Evolutionary conservation across 2,113 vertebrate species (phyloP), one percentile per base, ranked within the genome.

Genomic region (Micronycteris hirsuta): DNA sequence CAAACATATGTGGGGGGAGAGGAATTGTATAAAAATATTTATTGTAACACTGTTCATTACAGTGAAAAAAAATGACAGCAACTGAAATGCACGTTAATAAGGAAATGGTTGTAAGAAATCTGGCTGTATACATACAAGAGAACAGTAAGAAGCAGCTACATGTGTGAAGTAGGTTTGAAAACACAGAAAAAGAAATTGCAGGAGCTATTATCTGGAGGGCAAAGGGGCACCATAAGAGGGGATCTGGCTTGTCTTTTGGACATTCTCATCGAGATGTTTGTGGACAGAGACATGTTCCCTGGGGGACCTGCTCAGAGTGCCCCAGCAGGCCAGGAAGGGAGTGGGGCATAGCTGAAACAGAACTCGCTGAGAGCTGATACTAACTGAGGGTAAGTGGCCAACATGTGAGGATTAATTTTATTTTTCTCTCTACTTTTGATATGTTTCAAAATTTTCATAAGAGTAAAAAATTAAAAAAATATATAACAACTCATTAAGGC

Each of bases 381-480:
- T 70, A 11, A 82, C 36, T 5, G 36, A 82, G 28, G 15, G 26
- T 78, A 70, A n/a, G n/a, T n/a, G n/a, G n/a, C n/a, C n/a, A n/a
- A 24, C 14, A 54, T 9, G 24, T 2, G n/a, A 76, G 26, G 17
- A 71, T 68, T 56, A 8, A 36, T 86, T 70, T 70, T 3, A 28
- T 13, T 65, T 67, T 38, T 78, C 82, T 52, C 36, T 56, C 16
- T 38, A 38, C 86, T 94, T 88, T 83, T 24, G 33, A 86, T 26
- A 80, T 68, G 33, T 78, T 86, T 91, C 41, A 84, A 80, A 78
- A 73, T 65, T 73, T 88, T 77, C 36, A 80, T 73, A n/a, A 93
- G 87, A 86, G 45, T 38, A 36, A 92, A 87, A 93, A 58, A 12
- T 54, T 45, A 81, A 81, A 82, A 94, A n/a, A n/a, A n/a, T n/a